phyloP scores from a whole-genome alignment of 30 jellyfish, hydroid and myxozoan genomes.

The Rhopilema esculentum region DNA sequence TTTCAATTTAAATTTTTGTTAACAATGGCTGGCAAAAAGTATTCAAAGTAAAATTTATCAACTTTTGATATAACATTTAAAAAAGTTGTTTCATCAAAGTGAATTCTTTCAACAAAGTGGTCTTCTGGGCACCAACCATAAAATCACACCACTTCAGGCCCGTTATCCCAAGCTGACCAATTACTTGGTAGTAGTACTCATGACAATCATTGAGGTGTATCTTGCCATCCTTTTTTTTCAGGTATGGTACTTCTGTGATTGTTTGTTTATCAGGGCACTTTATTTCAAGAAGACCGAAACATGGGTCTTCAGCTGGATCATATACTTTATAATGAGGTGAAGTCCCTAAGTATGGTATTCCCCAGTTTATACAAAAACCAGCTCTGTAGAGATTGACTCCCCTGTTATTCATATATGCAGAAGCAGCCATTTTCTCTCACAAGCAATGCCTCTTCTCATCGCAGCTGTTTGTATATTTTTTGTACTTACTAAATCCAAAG shows the following conservation, averaged over 20 bases:
- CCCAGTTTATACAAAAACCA: conserved; percentile 18
- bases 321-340: conserved; percentile 24
- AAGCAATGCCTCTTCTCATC: conserved; percentile 6
- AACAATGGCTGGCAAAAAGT: conserved; percentile 15
- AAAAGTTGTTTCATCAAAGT: conserved; percentile 13
- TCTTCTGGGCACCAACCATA: conserved; percentile 11
- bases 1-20: background rate
- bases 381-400: conserved; percentile 14
- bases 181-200: conserved; percentile 30
- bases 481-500: background rate
- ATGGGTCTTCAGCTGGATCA: background rate
- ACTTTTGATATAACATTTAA: background rate
- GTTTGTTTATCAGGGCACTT: conserved; percentile 24
- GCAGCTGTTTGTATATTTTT: conserved; percentile 22
- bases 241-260: conserved; percentile 1
- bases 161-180: conserved; percentile 32
- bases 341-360: conserved; percentile 21
- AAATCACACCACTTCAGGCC: conserved; percentile 30
- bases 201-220: conserved; percentile 8
- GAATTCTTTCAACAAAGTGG: conserved; percentile 7
- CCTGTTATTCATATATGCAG: conserved; percentile 13
- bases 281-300: conserved; percentile 27
- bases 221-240: background rate
- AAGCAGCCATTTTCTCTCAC: conserved; percentile 3
- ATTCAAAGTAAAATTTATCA: conserved; percentile 18